phyloP scores from a whole-genome alignment of 2,113 vertebrate species.

The Pangasianodon gigas region DNA sequence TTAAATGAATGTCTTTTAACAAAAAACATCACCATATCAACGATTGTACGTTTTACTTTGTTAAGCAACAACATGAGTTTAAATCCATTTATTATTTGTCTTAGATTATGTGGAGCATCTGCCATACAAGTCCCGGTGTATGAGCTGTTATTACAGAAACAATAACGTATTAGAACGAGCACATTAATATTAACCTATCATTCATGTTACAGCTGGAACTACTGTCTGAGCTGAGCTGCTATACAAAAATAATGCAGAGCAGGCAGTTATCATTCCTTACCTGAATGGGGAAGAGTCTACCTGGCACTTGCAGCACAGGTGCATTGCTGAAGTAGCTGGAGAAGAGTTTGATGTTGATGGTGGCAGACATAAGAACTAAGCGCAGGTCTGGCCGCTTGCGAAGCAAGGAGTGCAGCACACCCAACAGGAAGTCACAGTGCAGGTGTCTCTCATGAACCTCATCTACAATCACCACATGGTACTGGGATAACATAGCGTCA shows the following conservation, averaged over 20 bases:
- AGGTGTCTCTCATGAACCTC: conserved; percentile 93
- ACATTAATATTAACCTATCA: too few relatives aligned
- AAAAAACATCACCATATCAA: too few relatives aligned
- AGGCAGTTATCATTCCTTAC: conserved; percentile 60
- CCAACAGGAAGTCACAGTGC: conserved; percentile 87
- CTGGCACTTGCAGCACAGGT: conserved; percentile 89
- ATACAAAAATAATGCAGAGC: neutral
- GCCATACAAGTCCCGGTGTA: too few relatives aligned
- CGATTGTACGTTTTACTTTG: too few relatives aligned
- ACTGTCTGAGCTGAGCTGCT: neutral
- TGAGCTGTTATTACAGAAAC: too few relatives aligned
- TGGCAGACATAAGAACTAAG: conserved; percentile 91
- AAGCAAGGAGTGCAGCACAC: conserved; percentile 79
- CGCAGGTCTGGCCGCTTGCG: conserved; percentile 74
- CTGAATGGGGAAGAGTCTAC: conserved; percentile 88
- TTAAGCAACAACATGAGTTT: too few relatives aligned
- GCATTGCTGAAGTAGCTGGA: conserved; percentile 79
- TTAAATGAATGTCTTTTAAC: too few relatives aligned
- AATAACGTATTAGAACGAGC: too few relatives aligned
- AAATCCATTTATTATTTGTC: neutral
- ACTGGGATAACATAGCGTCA: conserved; percentile 73
- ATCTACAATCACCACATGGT: conserved; percentile 82
- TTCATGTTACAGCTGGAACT: neutral
- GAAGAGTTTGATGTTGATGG: conserved; percentile 90
- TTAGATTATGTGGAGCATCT: too few relatives aligned